Evolutionary conservation across 2,797 vertebrate genomes (phyloP).

Genomic region (Mallotus villosus): DNA sequence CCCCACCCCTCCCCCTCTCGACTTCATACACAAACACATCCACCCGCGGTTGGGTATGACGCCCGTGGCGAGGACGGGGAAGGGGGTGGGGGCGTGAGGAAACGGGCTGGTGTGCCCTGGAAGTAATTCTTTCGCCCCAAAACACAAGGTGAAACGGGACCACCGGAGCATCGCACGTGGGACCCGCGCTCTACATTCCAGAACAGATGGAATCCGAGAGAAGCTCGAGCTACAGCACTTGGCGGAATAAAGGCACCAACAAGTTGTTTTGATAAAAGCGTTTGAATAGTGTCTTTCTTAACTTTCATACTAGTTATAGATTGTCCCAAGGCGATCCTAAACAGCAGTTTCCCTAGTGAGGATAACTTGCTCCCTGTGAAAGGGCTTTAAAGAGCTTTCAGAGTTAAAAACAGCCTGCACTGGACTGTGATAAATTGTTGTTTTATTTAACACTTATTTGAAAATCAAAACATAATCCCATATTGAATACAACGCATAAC

Average conservation of each 20-base stretch:
- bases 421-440: background rate
- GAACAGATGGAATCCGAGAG: conserved; percentile 4
- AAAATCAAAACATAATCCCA: background rate
- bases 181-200: conserved; percentile 29
- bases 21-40: conserved; percentile 59
- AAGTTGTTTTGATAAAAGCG: background rate
- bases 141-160: conserved; percentile 61
- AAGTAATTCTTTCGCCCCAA: conserved; percentile 76
- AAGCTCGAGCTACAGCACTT: background rate
- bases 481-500: background rate
- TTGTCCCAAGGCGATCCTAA: background rate
- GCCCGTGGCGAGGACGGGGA: conserved; percentile 32
- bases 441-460: background rate
- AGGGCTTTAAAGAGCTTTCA: background rate
- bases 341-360: background rate
- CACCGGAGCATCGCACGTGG: conserved; percentile 60
- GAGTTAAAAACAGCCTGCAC: background rate
- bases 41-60: conserved; percentile 50
- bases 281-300: background rate
- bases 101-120: conserved; percentile 79
- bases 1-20: conserved; percentile 13
- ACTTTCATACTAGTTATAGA: background rate
- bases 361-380: background rate
- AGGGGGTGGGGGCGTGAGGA: conserved; percentile 68
- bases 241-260: too few relatives aligned